A percentile compares a stretch with the other conserved stretches of the same genome.
Conservation (phyloP, 1,140 invertebrate genomes). For the Homarus americanus region DNA sequence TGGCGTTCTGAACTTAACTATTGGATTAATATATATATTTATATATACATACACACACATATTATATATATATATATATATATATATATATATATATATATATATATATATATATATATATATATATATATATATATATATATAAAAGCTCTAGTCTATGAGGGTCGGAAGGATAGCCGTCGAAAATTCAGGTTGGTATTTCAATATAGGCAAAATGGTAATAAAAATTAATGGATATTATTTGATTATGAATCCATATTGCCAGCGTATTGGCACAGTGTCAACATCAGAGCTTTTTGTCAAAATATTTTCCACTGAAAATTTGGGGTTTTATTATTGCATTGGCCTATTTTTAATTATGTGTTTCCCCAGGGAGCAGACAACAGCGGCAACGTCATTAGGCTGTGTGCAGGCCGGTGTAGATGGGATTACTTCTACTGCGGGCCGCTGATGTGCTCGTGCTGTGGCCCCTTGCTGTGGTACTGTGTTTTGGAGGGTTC, state of each 20-base stretch:
- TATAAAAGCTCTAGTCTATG: neutral
- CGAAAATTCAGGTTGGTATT: neutral
- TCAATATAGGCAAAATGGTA: constrained; percentile 1
- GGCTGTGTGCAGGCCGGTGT: neutral
- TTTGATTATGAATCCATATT: neutral
- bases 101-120: neutral
- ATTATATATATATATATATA: neutral
- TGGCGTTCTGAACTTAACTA: neutral
- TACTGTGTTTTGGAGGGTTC: too few relatives aligned
- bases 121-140: too few relatives aligned
- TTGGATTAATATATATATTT: neutral
- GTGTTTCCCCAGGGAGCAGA: neutral
- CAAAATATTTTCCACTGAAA: neutral
- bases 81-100: neutral
- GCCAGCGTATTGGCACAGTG: neutral
- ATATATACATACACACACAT: too few relatives aligned
- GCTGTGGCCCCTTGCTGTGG: too few relatives aligned
- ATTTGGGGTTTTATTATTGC: neutral
- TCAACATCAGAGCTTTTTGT: constrained; percentile 1
- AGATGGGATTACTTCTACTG: neutral
- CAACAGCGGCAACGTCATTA: neutral
- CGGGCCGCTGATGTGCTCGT: too few relatives aligned
- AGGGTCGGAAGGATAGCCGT: neutral
- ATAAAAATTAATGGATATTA: neutral
- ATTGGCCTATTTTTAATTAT: neutral